A percentile compares a stretch with the other conserved stretches of the same genome.
Evolutionary conservation across 53 echinoderm and acorn worm species (phyloP).

Genomic region (Apostichopus leukothele): DNA sequence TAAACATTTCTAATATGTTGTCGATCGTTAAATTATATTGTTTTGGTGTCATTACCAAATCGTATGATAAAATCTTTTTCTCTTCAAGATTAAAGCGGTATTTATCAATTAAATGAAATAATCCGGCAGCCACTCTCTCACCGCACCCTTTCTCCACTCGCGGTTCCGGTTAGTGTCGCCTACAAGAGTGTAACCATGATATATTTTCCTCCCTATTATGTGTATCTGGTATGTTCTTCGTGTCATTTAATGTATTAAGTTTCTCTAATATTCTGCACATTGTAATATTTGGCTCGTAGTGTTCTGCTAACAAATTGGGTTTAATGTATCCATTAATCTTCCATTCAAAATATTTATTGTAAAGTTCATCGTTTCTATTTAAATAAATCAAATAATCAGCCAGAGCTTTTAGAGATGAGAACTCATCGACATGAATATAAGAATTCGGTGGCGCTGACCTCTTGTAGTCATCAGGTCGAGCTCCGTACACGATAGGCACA

Average conservation of each 20-base stretch:
- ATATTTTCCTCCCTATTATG: neutral
- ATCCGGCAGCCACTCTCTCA: too few species aligned
- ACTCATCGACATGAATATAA: conserved; percentile 27
- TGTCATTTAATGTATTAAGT: neutral
- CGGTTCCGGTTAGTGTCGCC: neutral
- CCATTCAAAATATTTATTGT: conserved; percentile 47
- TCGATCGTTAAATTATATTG: too few species aligned
- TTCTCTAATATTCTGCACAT: conserved; percentile 17
- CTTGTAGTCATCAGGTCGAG: conserved; percentile 9
- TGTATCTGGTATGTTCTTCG: neutral
- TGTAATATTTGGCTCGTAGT: conserved; percentile 31
- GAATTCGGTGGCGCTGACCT: conserved; percentile 42
- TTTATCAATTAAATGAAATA: too few species aligned
- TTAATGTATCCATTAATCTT: conserved; percentile 18
- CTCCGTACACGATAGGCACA: conserved; percentile 41
- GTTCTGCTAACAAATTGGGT: conserved; percentile 10
- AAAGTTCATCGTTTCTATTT: conserved; percentile 17
- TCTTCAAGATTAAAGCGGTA: too few species aligned
- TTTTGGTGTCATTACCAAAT: too few species aligned
- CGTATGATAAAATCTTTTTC: too few species aligned
- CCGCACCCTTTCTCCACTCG: too few species aligned
- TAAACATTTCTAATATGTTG: too few species aligned
- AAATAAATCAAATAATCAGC: conserved; percentile 12
- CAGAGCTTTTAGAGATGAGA: conserved; percentile 15
- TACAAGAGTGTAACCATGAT: neutral